phyloP scores from a whole-genome alignment of 2,113 vertebrate genomes.

The Lota lota region DNA sequence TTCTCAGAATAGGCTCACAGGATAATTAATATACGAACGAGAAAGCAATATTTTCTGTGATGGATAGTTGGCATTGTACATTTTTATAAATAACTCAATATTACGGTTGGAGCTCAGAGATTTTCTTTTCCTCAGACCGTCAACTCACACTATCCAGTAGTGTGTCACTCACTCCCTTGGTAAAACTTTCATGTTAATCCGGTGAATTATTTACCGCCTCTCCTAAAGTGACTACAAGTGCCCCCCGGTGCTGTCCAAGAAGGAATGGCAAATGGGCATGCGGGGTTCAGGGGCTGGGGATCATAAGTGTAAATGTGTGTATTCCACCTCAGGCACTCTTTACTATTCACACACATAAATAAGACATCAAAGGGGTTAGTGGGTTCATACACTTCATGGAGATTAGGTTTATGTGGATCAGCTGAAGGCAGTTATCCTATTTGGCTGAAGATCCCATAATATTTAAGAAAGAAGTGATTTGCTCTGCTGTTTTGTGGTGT shows the following conservation, averaged over 20 bases:
- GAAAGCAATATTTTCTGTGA: neutral
- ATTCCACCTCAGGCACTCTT: slow-evolving; percentile 5
- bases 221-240: slow-evolving; percentile 28
- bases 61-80: neutral
- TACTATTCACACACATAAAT: no score
- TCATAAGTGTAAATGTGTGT: slow-evolving; percentile 14
- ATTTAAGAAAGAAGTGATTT: no score
- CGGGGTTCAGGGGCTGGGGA: neutral
- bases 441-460: no score
- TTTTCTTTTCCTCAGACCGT: neutral
- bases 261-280: neutral
- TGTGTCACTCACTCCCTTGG: slow-evolving; percentile 33
- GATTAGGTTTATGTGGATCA: no score
- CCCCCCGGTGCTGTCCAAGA: slow-evolving; percentile 20
- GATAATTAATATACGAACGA: no score
- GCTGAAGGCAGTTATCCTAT: no score
- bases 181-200: slow-evolving; percentile 55
- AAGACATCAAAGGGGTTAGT: no score
- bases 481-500: no score
- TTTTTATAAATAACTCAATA: no score
- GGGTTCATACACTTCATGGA: no score
- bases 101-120: no score
- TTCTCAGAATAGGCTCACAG: no score
- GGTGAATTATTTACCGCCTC: slow-evolving; percentile 45
- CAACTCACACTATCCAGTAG: slow-evolving; percentile 33